Evolutionary conservation across 2,888 invertebrate species (phyloP), one percentile per base, ranked within the genome.

Genomic region (Antheraea yamamai): DNA sequence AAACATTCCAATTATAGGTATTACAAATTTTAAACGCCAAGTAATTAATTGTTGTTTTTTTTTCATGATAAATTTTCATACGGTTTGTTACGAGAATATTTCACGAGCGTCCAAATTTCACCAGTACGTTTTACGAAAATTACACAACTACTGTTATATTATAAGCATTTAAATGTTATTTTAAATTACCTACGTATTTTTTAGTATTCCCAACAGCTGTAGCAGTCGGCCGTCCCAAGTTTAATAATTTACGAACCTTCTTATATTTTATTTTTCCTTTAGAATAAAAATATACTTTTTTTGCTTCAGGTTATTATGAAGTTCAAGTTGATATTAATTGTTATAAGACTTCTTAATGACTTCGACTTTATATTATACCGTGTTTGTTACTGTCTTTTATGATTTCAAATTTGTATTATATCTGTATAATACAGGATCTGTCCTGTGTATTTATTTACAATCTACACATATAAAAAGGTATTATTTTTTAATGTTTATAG

Each of bases 341-440:
- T 35, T 39, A 39, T 70, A 70, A 39, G 12, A 23, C 18, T 55
- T 39, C 39, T 71, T 58, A 74, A 74, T 74, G n/a, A 70, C 74
- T 74, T 74, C 23, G 39, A 71, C 68, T 83, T 84, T 82, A 81
- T 82, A 79, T 82, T 76, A 82, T 83, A 85, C 47, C 12, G 12
- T 47, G 83, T 85, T 86, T 87, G 61, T 61, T 6, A 23, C n/a
- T 4, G 23, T 23, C 8, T 55, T 20, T 61, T 23, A 61, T 61
- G 20, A 58, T 58, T 10, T 58, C 23, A 61, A 55, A 20, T 18
- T 20, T 55, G 14, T 55, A 6, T 55, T 55, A 55, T 55, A 20
- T 18, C 6, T 55, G 14, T 55, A 6, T 55, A 20, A 55, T 55
- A 20, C 55, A 55, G 18, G 20, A n/a, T n/a, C n/a, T n/a, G n/a